Conservation (phyloP, 2,113 vertebrate species). For the Clarias batrachus region DNA sequence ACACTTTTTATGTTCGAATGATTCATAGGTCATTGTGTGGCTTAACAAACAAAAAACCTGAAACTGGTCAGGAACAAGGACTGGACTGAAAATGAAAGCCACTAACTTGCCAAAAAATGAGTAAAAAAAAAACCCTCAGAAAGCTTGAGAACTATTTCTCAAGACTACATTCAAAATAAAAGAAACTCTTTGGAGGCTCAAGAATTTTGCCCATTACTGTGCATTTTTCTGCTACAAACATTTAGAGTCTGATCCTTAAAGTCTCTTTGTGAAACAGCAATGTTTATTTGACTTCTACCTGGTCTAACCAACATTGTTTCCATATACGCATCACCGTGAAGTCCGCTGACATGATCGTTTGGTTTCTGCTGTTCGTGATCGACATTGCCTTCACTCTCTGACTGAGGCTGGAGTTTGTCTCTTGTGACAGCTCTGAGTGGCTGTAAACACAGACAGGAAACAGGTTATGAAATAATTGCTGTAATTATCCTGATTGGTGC, state of each 20-base stretch:
- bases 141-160: too few species aligned
- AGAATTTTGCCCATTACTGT: neutral
- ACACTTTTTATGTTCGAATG: too few species aligned
- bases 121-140: too few species aligned
- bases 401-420: constrained; percentile 19
- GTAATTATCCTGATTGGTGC: constrained; percentile 68
- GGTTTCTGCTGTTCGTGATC: constrained; percentile 28
- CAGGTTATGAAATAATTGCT: constrained; percentile 64
- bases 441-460: constrained; percentile 68
- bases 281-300: neutral
- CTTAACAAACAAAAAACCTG: too few species aligned
- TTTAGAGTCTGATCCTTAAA: neutral
- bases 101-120: too few species aligned
- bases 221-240: neutral
- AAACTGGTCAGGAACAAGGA: too few species aligned
- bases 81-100: too few species aligned
- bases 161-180: too few species aligned
- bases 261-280: neutral
- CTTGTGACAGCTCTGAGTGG: constrained; percentile 47
- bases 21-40: too few species aligned
- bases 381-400: constrained; percentile 5
- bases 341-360: neutral
- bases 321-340: neutral
- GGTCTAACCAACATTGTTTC: neutral
- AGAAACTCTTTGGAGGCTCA: too few species aligned